Evolutionary conservation across 2,113 vertebrate species (phyloP).

Genomic region (Scatophagus argus): DNA sequence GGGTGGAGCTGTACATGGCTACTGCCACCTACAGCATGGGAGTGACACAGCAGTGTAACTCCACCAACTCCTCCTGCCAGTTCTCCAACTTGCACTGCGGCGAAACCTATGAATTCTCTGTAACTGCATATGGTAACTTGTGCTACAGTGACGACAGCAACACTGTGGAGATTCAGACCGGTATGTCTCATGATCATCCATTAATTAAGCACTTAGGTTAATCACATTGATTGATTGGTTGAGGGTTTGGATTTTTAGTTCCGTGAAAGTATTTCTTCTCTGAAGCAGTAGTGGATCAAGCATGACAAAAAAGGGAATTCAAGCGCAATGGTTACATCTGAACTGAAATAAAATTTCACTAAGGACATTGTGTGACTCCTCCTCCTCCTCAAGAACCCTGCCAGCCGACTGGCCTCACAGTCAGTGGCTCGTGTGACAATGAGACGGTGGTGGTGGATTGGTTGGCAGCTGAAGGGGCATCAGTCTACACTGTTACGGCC

Average conservation of each 20-base stretch:
- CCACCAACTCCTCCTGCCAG: slow-evolving; percentile 71
- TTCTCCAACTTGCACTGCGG: slow-evolving; percentile 79
- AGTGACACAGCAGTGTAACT: slow-evolving; percentile 69
- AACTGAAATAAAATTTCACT: neutral
- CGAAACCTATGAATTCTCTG: slow-evolving; percentile 73
- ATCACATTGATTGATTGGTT: too few relatives aligned
- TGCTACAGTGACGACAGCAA: slow-evolving; percentile 76
- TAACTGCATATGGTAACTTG: slow-evolving; percentile 60
- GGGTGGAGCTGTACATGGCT: slow-evolving; percentile 73
- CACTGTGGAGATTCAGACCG: slow-evolving; percentile 74
- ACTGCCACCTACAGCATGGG: slow-evolving; percentile 61
- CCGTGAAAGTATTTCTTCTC: too few relatives aligned
- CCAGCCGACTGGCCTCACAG: slow-evolving; percentile 65
- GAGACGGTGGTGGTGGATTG: slow-evolving; percentile 75
- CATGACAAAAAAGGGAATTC: neutral
- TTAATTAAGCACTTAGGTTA: neutral
- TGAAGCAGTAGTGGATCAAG: neutral
- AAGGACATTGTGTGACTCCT: neutral
- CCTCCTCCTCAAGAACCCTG: slow-evolving; percentile 79
- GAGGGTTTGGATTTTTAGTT: too few relatives aligned
- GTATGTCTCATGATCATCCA: slow-evolving; percentile 47
- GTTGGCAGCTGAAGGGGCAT: slow-evolving; percentile 71
- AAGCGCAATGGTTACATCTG: neutral
- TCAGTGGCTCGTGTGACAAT: slow-evolving; percentile 73
- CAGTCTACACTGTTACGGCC: slow-evolving; percentile 66